Evolutionary conservation across 2,113 vertebrate species (phyloP).

Genomic region (Colaptes auratus): DNA sequence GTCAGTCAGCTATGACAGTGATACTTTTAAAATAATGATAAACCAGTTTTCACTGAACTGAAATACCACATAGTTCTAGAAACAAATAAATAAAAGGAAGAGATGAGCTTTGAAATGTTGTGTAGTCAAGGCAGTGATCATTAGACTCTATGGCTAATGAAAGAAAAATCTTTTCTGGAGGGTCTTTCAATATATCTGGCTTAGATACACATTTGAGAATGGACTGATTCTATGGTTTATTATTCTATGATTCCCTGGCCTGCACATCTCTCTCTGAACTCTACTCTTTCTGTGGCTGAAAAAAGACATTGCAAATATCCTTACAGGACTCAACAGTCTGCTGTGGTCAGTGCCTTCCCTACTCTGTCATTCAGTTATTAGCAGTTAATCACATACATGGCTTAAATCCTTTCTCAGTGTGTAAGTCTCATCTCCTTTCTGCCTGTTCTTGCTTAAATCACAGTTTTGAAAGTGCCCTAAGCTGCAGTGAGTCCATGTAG

Average conservation of each 20-base stretch:
- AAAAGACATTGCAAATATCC: not conserved
- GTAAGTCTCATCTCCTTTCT: not conserved
- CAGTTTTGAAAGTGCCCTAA: not conserved
- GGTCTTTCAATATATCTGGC: not conserved
- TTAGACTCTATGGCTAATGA: not conserved
- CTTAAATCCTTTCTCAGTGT: not conserved
- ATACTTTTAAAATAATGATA: not conserved
- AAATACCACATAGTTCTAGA: not conserved
- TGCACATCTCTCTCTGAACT: not conserved
- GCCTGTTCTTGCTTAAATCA: not conserved
- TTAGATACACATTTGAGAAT: not conserved
- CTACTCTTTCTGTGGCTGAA: not conserved
- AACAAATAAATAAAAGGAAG: not conserved
- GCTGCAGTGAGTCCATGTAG: not conserved
- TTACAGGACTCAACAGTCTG: not conserved
- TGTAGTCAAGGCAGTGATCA: not conserved
- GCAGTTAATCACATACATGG: not conserved
- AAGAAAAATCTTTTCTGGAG: not conserved
- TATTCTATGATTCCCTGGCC: not conserved
- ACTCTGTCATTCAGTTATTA: not conserved
- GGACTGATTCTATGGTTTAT: not conserved
- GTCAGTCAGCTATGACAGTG: not conserved
- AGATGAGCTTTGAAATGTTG: not conserved
- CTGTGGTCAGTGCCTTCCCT: not conserved
- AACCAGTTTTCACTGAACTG: not conserved